Evolutionary conservation across 2,888 invertebrate species (phyloP).

Genomic region (Folsomia manolachei): DNA sequence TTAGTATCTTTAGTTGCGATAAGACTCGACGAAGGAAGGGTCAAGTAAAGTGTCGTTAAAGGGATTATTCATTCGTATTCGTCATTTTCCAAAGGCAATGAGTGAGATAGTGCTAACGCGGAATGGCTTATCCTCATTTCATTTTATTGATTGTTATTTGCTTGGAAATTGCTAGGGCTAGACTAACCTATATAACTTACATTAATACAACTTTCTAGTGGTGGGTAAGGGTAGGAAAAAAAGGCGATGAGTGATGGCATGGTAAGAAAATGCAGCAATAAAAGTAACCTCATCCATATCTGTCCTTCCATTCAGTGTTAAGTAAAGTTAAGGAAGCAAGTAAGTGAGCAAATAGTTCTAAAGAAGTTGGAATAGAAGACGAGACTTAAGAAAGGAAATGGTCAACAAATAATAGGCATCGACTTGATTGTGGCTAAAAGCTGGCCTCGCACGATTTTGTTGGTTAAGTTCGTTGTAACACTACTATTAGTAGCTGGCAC

Average conservation of each 20-base stretch:
- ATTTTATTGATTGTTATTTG: constrained; percentile 1
- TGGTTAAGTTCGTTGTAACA: too few species aligned
- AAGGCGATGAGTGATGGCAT: not conserved
- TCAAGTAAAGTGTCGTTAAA: too few species aligned
- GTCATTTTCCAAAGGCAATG: not conserved
- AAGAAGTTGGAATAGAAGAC: not conserved
- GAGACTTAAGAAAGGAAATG: constrained; percentile 2
- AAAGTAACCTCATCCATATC: constrained; percentile 5
- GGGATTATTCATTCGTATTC: not conserved
- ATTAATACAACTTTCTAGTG: not conserved
- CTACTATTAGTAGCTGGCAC: too few species aligned
- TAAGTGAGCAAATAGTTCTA: not conserved
- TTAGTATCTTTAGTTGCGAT: too few species aligned
- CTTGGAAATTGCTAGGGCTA: not conserved
- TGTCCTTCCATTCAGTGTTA: not conserved
- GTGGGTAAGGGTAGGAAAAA: not conserved
- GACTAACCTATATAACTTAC: too few species aligned
- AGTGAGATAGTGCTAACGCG: not conserved
- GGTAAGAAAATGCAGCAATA: constrained; percentile 9
- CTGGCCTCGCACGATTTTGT: too few species aligned
- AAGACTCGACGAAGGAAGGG: too few species aligned
- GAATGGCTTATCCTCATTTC: not conserved
- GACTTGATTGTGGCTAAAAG: not conserved
- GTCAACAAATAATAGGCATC: not conserved
- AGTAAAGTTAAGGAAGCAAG: not conserved